These are phyloP conservation scores for Molothrus aeneus DNA, from an alignment of 2,797 vertebrate species.

Conservation along the genomic window DNA sequence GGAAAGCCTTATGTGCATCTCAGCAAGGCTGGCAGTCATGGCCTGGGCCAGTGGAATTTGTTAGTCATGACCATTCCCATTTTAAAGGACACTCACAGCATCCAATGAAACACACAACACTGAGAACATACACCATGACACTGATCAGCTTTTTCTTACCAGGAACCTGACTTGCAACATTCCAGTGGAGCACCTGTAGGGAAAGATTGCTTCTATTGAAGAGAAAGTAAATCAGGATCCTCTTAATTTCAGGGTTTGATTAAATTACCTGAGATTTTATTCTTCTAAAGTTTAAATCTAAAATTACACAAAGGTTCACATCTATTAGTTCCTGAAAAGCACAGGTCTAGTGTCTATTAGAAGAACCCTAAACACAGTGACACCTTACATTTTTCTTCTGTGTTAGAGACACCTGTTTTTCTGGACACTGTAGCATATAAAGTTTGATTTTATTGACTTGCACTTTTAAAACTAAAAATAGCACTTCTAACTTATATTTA, in stretches of 20 bases:
- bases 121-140: background rate
- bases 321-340: background rate
- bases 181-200: background rate
- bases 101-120: background rate
- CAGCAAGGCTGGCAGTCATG: background rate
- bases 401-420: background rate
- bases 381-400: background rate
- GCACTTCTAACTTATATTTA: background rate
- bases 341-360: background rate
- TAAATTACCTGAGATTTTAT: background rate
- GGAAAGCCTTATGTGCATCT: background rate
- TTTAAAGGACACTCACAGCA: background rate
- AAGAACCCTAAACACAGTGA: background rate
- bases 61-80: background rate
- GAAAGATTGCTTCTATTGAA: background rate
- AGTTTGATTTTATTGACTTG: background rate
- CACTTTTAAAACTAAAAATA: background rate
- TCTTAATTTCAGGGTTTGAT: background rate
- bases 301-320: background rate
- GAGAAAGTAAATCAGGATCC: background rate
- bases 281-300: background rate
- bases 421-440: background rate
- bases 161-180: background rate
- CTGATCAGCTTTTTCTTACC: fast-evolving
- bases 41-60: background rate